A percentile compares a stretch with the other conserved stretches of the same genome.
phyloP scores from a whole-genome alignment of 2,797 vertebrate genomes.

The Euthynnus affinis region DNA sequence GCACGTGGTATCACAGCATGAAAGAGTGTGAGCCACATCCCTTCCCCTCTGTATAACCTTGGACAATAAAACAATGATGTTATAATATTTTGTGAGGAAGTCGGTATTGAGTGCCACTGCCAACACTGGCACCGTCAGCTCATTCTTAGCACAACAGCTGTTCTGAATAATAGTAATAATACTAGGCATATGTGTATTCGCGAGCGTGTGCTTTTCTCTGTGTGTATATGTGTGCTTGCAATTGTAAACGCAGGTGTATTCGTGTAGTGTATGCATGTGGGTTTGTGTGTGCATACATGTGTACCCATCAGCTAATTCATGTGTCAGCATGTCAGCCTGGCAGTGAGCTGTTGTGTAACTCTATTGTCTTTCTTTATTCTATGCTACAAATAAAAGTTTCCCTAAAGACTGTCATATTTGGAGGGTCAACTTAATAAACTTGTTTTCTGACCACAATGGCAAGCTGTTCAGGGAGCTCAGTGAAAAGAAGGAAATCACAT shows the following conservation, averaged over 20 bases:
- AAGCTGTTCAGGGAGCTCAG: constrained; percentile 58
- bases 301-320: constrained; percentile 4
- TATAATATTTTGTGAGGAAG: constrained; percentile 79
- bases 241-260: constrained; percentile 45
- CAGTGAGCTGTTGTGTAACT: constrained; percentile 41
- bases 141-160: constrained; percentile 81
- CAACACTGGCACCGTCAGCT: constrained; percentile 71
- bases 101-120: constrained; percentile 79
- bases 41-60: constrained; percentile 72
- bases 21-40: constrained; percentile 61
- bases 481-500: constrained; percentile 80
- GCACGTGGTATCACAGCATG: constrained; percentile 36
- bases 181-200: constrained; percentile 26
- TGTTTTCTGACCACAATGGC: constrained; percentile 57
- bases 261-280: constrained; percentile 3
- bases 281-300: constrained; percentile 3
- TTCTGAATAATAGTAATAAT: constrained; percentile 64
- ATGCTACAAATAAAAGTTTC: constrained; percentile 50
- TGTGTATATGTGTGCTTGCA: constrained; percentile 19
- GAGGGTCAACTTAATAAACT: constrained; percentile 48
- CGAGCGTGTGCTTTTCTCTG: constrained; percentile 4
- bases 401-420: constrained; percentile 46
- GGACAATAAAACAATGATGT: constrained; percentile 83
- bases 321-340: constrained; percentile 23
- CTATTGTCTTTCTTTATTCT: constrained; percentile 54